Evolutionary conservation across 2,797 vertebrate genomes (phyloP).

Genomic region (Lates japonicus): DNA sequence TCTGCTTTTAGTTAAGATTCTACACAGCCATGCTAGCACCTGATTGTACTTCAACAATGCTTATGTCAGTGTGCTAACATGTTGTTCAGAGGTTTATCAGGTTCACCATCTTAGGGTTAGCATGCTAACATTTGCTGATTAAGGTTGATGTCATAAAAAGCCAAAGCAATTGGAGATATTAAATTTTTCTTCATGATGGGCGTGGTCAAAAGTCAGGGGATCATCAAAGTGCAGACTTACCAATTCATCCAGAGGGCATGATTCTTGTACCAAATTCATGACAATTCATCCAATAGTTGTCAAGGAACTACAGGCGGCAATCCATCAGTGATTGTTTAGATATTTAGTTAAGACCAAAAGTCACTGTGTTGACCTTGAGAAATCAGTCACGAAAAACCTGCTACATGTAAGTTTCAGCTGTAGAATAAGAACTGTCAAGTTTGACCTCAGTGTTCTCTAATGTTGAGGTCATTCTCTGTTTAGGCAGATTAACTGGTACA

Average conservation of each 20-base stretch:
- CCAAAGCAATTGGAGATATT: not conserved
- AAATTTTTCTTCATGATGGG: not conserved
- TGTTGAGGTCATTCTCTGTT: not conserved
- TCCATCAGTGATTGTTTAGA: not conserved
- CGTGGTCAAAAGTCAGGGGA: not conserved
- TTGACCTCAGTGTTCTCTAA: not conserved
- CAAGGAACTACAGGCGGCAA: not conserved
- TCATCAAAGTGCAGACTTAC: too few relatives aligned
- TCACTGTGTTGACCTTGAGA: not conserved
- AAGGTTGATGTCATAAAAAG: not conserved
- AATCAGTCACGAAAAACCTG: not conserved
- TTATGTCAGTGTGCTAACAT: not conserved
- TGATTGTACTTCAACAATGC: not conserved
- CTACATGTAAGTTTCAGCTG: not conserved
- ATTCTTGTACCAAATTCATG: too few relatives aligned
- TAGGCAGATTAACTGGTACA: not conserved
- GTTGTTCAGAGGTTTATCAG: too few relatives aligned
- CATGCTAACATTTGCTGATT: too few relatives aligned
- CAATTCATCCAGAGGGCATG: too few relatives aligned
- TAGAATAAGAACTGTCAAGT: not conserved
- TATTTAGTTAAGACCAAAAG: not conserved
- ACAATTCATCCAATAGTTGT: too few relatives aligned
- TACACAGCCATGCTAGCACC: not conserved
- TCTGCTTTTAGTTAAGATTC: not conserved
- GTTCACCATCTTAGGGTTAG: too few relatives aligned